Conservation (phyloP, 2,888 invertebrate species). For the Nomada hirtipes region DNA sequence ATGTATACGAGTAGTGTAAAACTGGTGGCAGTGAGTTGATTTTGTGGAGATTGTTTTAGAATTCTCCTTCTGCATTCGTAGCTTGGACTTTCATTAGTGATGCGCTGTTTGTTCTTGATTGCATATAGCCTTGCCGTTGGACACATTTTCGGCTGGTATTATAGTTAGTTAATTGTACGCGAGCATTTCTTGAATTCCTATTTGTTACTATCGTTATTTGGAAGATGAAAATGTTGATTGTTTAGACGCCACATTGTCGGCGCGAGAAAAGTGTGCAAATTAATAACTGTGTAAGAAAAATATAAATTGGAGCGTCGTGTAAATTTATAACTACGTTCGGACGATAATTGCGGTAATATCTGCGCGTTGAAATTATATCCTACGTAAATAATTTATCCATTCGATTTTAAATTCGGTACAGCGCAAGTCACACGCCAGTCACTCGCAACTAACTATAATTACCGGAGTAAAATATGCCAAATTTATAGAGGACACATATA, state of each 20-base stretch:
- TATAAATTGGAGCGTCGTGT: no score
- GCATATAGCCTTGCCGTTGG: background rate
- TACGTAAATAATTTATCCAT: no score
- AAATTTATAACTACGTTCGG: no score
- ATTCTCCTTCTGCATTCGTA: background rate
- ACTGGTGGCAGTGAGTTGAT: background rate
- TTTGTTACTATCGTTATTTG: background rate
- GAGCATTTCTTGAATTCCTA: background rate
- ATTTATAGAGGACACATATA: no score
- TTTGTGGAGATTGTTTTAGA: background rate
- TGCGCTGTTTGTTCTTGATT: background rate
- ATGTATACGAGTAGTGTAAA: background rate
- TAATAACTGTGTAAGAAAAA: no score
- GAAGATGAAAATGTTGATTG: background rate
- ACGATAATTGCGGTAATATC: no score
- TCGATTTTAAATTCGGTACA: no score
- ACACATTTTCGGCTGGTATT: background rate
- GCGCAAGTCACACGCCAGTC: no score
- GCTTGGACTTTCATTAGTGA: background rate
- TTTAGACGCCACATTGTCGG: background rate
- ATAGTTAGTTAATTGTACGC: background rate
- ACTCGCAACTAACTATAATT: no score
- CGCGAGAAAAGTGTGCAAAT: background rate
- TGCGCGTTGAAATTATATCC: no score
- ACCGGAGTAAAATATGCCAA: no score